phyloP scores from a whole-genome alignment of 23 tunicate genomes.

The Corella eumyota region DNA sequence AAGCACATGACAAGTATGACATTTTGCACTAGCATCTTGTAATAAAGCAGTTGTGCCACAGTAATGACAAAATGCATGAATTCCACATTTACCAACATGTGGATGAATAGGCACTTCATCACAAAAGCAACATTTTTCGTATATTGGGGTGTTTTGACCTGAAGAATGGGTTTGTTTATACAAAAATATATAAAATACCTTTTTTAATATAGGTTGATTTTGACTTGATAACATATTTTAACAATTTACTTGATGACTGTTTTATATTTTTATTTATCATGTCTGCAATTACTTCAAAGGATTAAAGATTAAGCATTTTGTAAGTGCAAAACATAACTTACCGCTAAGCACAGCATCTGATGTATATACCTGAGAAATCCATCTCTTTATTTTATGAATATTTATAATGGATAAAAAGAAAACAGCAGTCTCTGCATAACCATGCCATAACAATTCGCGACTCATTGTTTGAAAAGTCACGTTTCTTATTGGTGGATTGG shows the following conservation, averaged over 20 bases:
- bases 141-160: not conserved
- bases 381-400: slow-evolving; percentile 11
- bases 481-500: slow-evolving; percentile 22
- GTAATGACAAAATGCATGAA: slow-evolving; percentile 42
- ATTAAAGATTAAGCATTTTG: too few species aligned
- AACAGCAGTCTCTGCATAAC: slow-evolving; percentile 56
- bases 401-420: slow-evolving; percentile 38
- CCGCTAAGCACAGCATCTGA: too few species aligned
- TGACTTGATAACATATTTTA: not conserved
- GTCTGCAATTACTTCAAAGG: too few species aligned
- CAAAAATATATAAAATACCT: not conserved
- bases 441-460: slow-evolving; percentile 63
- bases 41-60: slow-evolving; percentile 25
- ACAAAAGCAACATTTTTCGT: slow-evolving; percentile 23
- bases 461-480: slow-evolving; percentile 23
- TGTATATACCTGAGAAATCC: too few species aligned
- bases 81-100: slow-evolving; percentile 14
- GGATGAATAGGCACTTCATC: slow-evolving; percentile 28
- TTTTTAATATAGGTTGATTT: not conserved
- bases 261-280: too few species aligned
- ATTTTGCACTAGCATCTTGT: slow-evolving; percentile 22
- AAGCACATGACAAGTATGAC: slow-evolving; percentile 49
- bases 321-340: too few species aligned
- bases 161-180: not conserved
- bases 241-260: too few species aligned